These are phyloP conservation scores for Drosophila vallismaia DNA, from an alignment of 2,888 invertebrate species.

Conservation along the genomic window DNA sequence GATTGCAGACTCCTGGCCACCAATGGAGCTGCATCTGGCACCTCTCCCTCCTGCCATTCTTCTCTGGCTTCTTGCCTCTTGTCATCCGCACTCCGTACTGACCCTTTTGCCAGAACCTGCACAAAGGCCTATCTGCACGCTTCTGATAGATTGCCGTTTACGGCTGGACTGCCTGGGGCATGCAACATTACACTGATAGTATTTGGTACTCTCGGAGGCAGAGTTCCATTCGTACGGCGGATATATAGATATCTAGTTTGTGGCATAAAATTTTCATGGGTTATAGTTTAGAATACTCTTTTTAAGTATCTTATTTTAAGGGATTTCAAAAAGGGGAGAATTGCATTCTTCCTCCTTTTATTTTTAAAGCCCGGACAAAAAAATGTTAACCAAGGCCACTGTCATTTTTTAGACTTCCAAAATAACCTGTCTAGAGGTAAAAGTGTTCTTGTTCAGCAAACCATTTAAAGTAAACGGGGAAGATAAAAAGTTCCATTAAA, in stretches of 20 bases:
- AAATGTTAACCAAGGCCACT: neutral
- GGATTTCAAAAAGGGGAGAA: too few relatives aligned
- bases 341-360: too few relatives aligned
- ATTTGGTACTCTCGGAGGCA: constrained; percentile 49
- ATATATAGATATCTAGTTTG: constrained; percentile 11
- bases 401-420: neutral
- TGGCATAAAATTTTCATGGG: neutral
- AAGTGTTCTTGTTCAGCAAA: neutral
- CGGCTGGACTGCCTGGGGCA: constrained; percentile 29
- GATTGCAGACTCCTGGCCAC: constrained; percentile 38
- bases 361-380: too few relatives aligned
- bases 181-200: constrained; percentile 66
- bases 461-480: neutral
- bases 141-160: constrained; percentile 42
- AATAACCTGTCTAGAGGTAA: neutral
- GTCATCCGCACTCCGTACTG: constrained; percentile 1
- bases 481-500: neutral
- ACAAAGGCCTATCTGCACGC: constrained; percentile 31
- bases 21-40: constrained; percentile 38
- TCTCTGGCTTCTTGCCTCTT: neutral
- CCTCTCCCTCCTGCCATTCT: constrained; percentile 10
- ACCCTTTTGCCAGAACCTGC: constrained; percentile 33
- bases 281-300: too few relatives aligned
- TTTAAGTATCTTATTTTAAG: too few relatives aligned
- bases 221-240: neutral